Conservation (phyloP, 2,888 invertebrate genomes). For the Aporophyla lueneburgensis region DNA sequence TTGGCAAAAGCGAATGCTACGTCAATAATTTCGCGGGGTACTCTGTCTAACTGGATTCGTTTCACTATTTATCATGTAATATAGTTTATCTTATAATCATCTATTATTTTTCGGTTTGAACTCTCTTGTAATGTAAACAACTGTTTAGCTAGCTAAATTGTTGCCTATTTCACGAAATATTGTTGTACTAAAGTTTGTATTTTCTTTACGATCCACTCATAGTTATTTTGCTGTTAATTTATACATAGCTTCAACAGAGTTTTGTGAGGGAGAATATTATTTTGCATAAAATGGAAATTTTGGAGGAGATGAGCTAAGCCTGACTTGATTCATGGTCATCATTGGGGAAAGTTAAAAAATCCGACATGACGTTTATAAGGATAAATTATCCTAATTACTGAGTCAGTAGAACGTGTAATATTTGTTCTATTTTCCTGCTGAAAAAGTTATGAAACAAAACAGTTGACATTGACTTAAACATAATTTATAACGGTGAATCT, state of each 20-base stretch:
- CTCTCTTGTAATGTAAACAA: slow-evolving; percentile 1
- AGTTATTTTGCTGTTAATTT: neutral
- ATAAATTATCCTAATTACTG: slow-evolving; percentile 41
- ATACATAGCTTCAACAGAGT: neutral
- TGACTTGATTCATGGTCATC: slow-evolving; percentile 17
- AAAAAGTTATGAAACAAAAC: slow-evolving; percentile 9
- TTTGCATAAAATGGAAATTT: neutral
- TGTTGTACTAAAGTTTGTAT: slow-evolving; percentile 10
- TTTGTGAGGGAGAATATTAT: neutral
- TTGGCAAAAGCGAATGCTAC: no score
- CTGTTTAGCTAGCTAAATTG: neutral
- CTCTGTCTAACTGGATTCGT: neutral
- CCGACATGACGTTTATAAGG: slow-evolving; percentile 27
- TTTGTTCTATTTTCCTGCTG: slow-evolving; percentile 19
- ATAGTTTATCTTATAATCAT: slow-evolving; percentile 16
- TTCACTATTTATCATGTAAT: slow-evolving; percentile 16
- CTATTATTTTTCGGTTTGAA: slow-evolving; percentile 24
- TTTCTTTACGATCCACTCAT: slow-evolving; percentile 2
- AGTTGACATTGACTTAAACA: neutral
- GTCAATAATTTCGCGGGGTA: no score
- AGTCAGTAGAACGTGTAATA: slow-evolving; percentile 22
- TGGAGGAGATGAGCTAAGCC: neutral
- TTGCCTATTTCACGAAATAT: slow-evolving; percentile 17
- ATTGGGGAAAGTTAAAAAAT: slow-evolving; percentile 43
- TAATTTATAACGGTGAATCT: neutral